Evolutionary conservation across 1,140 invertebrate genomes (phyloP), one percentile per base, ranked within the genome.

Genomic region (Acyrthosiphon pisum): DNA sequence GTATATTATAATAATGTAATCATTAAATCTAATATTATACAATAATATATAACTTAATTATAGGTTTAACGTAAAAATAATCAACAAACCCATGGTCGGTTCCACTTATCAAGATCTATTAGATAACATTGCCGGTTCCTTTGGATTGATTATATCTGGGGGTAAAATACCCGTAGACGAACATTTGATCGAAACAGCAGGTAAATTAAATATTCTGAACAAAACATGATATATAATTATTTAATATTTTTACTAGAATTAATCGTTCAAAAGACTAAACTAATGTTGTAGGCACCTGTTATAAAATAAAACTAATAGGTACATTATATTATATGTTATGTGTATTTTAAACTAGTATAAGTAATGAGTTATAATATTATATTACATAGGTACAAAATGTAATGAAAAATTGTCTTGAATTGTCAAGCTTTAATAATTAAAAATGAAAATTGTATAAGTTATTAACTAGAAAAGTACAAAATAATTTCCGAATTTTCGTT

Each of bases 141-240:
- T 98, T 95, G 98, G 96, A 4, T 95, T 99, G 1, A 98, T 96
- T 95, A 95, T 97, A 50, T 53, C 60, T 44, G 95, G 99, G 6
- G 97, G 97, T 20, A 98, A 18, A 0, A 22, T 99, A 94, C 97
- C 97, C 95, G 98, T 99, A 94, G 97, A 99, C 95, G 95, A 96
- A 26, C 97, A 98, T 94, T 94, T 98, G 30, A 94, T 99, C 41
- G 96, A 97, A 94, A 95, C 95, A 84, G 96, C 96, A 93, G 96
- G 96, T 96, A 81, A 93, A 26, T 60, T 9, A 37, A 88, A 14
- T 86, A 30, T n/a, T 6, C n/a, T 48, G 46, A 41, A 41, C 41
- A 41, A 41, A 41, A 41, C 3, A 41, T 41, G 2, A 41, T 41
- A 41, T 41, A 41, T 41, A 3, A 41, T 41, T 41, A 41, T 41